Percentiles rank a stretch among this genome's conserved stretches.
phyloP scores from a whole-genome alignment of 2,888 invertebrate species.

The Rotaria macrura region DNA sequence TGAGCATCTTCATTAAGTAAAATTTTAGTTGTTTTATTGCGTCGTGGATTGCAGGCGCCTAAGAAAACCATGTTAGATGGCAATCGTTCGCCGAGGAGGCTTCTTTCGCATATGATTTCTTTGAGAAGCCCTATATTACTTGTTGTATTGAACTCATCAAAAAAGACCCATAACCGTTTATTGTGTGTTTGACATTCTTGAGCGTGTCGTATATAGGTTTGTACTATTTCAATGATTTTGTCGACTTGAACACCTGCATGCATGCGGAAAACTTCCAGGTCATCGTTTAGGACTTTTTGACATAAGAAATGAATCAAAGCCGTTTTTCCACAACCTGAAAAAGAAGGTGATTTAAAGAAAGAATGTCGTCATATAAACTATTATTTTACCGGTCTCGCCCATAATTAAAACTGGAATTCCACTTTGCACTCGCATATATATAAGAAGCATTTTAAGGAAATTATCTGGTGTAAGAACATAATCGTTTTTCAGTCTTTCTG shows the following conservation, averaged over 20 bases:
- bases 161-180: constrained; percentile 29
- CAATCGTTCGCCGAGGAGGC: constrained; percentile 39
- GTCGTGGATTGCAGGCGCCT: constrained; percentile 47
- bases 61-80: constrained; percentile 41
- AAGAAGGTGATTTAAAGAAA: too few relatives aligned
- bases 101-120: constrained; percentile 45
- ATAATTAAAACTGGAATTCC: constrained; percentile 46
- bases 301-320: constrained; percentile 45
- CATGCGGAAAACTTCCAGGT: constrained; percentile 36
- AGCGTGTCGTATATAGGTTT: constrained; percentile 39
- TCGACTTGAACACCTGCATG: constrained; percentile 43
- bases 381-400: constrained; percentile 49
- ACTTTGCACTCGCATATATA: constrained; percentile 45
- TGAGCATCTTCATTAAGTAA: constrained; percentile 1
- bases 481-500: neutral
- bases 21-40: constrained; percentile 38
- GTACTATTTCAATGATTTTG: constrained; percentile 41
- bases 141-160: constrained; percentile 48
- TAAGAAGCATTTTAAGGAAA: constrained; percentile 45
- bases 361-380: too few relatives aligned
- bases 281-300: constrained; percentile 39
- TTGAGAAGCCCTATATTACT: constrained; percentile 45
- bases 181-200: constrained; percentile 3
- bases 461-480: constrained; percentile 46
- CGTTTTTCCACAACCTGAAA: constrained; percentile 48